Conservation (phyloP, 2,113 vertebrate genomes). For the Sinocyclocheilus anshuiensis region DNA sequence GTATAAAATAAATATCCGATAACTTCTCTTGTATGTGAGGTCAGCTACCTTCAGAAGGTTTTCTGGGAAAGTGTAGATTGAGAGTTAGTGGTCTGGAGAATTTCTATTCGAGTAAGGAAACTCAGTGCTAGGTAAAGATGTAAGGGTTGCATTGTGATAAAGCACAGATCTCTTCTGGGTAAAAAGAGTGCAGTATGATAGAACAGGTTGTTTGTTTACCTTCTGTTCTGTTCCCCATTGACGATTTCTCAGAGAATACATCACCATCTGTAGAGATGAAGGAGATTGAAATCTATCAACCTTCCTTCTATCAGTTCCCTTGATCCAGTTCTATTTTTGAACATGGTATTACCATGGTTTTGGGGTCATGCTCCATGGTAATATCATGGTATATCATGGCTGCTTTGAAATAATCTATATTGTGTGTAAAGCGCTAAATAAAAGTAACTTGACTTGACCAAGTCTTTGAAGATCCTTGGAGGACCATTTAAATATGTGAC, state of each 20-base stretch:
- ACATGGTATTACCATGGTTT: background rate
- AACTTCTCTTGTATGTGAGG: background rate
- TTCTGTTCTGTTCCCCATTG: background rate
- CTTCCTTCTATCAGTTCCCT: no score
- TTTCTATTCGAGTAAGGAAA: background rate
- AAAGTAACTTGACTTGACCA: no score
- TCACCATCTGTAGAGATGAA: slow-evolving; percentile 26
- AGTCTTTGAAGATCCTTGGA: background rate
- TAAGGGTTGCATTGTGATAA: background rate
- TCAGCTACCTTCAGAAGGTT: background rate
- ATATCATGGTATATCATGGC: background rate
- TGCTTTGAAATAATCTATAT: no score
- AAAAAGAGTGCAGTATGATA: background rate
- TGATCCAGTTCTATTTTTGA: background rate
- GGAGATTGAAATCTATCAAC: background rate
- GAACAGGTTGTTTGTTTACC: slow-evolving; percentile 23
- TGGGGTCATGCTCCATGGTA: background rate
- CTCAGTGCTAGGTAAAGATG: background rate
- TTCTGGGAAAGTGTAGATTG: slow-evolving; percentile 1
- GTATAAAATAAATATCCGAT: background rate
- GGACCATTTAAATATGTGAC: background rate
- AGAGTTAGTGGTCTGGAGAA: background rate
- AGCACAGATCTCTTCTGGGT: background rate
- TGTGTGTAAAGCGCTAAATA: no score
- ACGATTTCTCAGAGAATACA: slow-evolving; percentile 10